A percentile compares a stretch with the other conserved stretches of the same genome.
Evolutionary conservation across 2,888 invertebrate genomes (phyloP).

Genomic region (Orthonychiurus folsomi): DNA sequence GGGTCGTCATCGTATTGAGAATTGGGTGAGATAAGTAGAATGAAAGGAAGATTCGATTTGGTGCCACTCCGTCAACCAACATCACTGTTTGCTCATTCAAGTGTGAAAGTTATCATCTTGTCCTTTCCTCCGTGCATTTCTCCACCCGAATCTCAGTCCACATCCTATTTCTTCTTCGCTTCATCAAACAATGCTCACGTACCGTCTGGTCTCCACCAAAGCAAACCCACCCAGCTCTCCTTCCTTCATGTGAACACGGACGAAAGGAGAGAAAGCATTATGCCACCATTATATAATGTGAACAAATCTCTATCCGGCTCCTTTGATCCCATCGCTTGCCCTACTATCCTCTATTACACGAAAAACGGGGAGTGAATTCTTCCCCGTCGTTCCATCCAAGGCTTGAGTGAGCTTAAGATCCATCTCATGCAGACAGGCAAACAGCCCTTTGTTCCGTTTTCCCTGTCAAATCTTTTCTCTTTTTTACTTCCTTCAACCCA

Average conservation of each 20-base stretch:
- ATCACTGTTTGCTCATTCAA: constrained; percentile 1
- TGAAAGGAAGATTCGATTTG: background rate
- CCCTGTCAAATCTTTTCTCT: background rate
- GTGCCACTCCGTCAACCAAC: background rate
- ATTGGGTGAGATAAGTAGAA: background rate
- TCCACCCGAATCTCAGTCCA: background rate
- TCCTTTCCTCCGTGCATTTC: background rate
- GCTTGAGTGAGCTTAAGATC: too few relatives aligned
- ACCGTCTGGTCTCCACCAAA: background rate
- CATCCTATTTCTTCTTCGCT: constrained; percentile 1
- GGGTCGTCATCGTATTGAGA: too few relatives aligned
- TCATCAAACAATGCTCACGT: constrained; percentile 1
- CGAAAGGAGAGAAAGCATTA: background rate
- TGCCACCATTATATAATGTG: background rate
- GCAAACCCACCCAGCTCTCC: background rate
- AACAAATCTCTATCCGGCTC: background rate
- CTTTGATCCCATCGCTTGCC: background rate
- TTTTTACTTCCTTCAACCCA: background rate
- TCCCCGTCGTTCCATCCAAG: background rate
- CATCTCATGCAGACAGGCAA: too few relatives aligned
- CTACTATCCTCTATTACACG: too few relatives aligned
- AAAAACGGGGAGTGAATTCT: background rate
- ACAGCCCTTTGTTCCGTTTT: background rate
- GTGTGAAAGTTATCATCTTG: background rate
- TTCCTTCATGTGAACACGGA: background rate